A percentile compares a stretch with the other conserved stretches of the same genome.
phyloP scores from a whole-genome alignment of 2,888 invertebrate genomes.

The Noctuana brunneofusca region DNA sequence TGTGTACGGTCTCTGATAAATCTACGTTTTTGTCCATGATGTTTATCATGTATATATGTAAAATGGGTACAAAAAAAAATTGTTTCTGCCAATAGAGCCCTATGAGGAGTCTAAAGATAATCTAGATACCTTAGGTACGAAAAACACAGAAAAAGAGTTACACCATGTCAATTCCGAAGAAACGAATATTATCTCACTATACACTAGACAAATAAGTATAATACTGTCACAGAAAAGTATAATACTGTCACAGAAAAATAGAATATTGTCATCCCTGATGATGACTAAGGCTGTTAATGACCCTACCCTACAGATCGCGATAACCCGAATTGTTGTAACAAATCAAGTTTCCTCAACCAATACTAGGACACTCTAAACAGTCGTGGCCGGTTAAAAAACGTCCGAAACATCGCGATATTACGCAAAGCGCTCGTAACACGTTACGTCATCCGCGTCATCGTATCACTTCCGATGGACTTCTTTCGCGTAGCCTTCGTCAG shows the following conservation, averaged over 20 bases:
- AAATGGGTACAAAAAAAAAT: no score
- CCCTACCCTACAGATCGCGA: not conserved
- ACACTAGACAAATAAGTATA: no score
- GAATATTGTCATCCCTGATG: not conserved
- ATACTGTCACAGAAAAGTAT: no score
- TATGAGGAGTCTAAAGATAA: no score
- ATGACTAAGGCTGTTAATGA: not conserved
- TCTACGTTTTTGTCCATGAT: no score
- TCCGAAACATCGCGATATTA: conserved; percentile 27
- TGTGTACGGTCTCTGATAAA: no score
- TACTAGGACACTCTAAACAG: not conserved
- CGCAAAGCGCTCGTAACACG: conserved; percentile 38
- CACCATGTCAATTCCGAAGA: no score
- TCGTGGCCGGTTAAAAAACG: conserved; percentile 13
- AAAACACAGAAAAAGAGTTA: no score
- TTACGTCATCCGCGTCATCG: conserved; percentile 41
- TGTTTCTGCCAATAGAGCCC: no score
- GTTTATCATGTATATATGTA: no score
- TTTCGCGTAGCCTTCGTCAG: conserved; percentile 33
- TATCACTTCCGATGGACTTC: conserved; percentile 47
- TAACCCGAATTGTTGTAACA: not conserved
- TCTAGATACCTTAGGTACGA: no score
- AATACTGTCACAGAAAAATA: not conserved
- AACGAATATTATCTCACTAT: no score
- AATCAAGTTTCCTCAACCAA: not conserved